These are phyloP conservation scores for Drosophila varians DNA, from an alignment of 1,140 invertebrate species.

Conservation along the genomic window DNA sequence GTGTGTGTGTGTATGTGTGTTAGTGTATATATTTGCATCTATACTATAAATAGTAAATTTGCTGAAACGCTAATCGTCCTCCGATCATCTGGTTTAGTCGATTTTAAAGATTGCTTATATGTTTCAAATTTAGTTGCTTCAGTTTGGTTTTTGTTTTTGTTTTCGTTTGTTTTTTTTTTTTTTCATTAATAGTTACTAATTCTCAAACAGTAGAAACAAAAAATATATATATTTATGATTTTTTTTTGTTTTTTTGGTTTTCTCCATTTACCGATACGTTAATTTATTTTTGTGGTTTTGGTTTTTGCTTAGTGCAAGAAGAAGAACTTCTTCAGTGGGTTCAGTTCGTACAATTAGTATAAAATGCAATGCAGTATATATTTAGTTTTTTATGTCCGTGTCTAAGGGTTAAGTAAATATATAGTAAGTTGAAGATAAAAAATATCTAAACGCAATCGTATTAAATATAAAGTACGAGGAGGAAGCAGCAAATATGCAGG, in stretches of 20 bases:
- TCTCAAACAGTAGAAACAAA: slow-evolving; percentile 58
- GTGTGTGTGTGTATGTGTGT: slow-evolving; percentile 7
- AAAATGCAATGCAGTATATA: slow-evolving; percentile 73
- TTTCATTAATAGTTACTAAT: slow-evolving; percentile 37
- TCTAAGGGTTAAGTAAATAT: slow-evolving; percentile 26
- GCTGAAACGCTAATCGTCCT: slow-evolving; percentile 54
- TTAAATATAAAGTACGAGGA: slow-evolving; percentile 47
- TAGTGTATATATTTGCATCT: slow-evolving; percentile 30
- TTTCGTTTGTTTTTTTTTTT: too few relatives aligned
- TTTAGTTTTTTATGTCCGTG: slow-evolving; percentile 38
- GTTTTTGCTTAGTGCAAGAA: slow-evolving; percentile 74
- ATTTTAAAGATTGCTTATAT: slow-evolving; percentile 80
- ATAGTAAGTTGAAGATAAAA: slow-evolving; percentile 27
- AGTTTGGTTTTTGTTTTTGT: too few relatives aligned
- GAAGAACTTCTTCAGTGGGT: slow-evolving; percentile 78
- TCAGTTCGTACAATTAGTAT: slow-evolving; percentile 78
- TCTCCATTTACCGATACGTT: slow-evolving; percentile 25
- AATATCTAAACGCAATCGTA: slow-evolving; percentile 36
- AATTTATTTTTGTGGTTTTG: slow-evolving; percentile 23
- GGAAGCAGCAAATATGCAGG: slow-evolving; percentile 39
- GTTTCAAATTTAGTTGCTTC: slow-evolving; percentile 77
- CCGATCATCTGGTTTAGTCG: slow-evolving; percentile 60
- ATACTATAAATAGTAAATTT: slow-evolving; percentile 49
- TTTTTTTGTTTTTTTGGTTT: slow-evolving; percentile 22
- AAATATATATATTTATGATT: slow-evolving; percentile 41